These are phyloP conservation scores for Paraescarpia echinospica DNA, from an alignment of 1,140 invertebrate species.

Conservation along the genomic window DNA sequence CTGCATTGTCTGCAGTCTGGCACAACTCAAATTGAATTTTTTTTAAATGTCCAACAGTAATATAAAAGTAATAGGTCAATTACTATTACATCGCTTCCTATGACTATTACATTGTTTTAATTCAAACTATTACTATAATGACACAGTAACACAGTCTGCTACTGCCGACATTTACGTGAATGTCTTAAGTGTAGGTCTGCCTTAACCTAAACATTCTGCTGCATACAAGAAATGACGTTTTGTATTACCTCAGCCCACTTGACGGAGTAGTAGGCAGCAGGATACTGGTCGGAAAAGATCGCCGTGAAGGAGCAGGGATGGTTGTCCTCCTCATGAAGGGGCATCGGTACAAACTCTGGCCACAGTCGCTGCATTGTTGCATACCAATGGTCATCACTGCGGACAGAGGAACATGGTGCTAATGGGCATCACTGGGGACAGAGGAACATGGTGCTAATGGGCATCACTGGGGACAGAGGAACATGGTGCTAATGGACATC, in stretches of 20 bases:
- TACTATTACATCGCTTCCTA: too few relatives aligned
- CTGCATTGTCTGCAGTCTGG: too few relatives aligned
- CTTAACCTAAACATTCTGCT: not conserved
- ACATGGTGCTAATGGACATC: too few relatives aligned
- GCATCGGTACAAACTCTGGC: slow-evolving; percentile 74
- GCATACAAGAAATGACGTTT: not conserved
- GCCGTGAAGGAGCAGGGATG: slow-evolving; percentile 76
- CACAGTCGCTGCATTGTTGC: slow-evolving; percentile 75
- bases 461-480: too few relatives aligned
- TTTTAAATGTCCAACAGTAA: too few relatives aligned
- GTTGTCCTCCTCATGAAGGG: slow-evolving; percentile 73
- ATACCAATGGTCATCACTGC: slow-evolving; percentile 74
- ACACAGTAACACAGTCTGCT: too few relatives aligned
- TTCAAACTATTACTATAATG: too few relatives aligned
- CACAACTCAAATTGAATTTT: too few relatives aligned
- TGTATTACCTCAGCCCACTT: slow-evolving; percentile 57
- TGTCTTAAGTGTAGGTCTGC: not conserved
- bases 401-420: slow-evolving; percentile 27
- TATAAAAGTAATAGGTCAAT: too few relatives aligned
- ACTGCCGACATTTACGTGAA: too few relatives aligned
- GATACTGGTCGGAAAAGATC: slow-evolving; percentile 55
- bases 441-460: too few relatives aligned
- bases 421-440: slow-evolving; percentile 13
- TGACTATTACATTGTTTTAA: too few relatives aligned
- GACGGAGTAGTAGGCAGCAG: slow-evolving; percentile 58